Conservation (phyloP, 2,113 vertebrate genomes). For the Dromiciops gliroides region DNA sequence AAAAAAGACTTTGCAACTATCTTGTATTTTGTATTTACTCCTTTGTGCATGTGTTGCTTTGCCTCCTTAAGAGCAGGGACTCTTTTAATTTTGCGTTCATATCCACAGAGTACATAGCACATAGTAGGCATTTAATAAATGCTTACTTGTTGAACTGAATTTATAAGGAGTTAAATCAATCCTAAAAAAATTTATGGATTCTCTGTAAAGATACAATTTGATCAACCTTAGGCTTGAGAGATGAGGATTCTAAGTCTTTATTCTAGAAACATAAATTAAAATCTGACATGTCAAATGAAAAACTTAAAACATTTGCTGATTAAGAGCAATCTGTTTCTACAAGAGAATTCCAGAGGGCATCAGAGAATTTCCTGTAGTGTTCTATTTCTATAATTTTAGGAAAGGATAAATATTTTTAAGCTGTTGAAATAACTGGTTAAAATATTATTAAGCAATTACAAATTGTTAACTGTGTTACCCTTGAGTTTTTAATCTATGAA, state of each 20-base stretch:
- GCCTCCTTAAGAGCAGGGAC: neutral
- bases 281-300: slow-evolving; percentile 52
- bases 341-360: slow-evolving; percentile 41
- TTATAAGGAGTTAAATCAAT: slow-evolving; percentile 16
- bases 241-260: neutral
- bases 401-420: slow-evolving; percentile 10
- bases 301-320: slow-evolving; percentile 57
- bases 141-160: slow-evolving; percentile 39
- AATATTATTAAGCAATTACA: slow-evolving; percentile 41
- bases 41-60: neutral
- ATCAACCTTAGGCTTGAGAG: slow-evolving; percentile 27
- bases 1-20: neutral
- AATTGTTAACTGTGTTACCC: neutral
- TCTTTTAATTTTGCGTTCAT: neutral
- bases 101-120: neutral
- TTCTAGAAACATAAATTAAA: slow-evolving; percentile 29
- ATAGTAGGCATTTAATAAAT: neutral
- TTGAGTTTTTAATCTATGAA: slow-evolving; percentile 2
- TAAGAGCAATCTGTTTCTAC: slow-evolving; percentile 35
- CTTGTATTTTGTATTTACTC: neutral
- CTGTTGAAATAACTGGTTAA: neutral
- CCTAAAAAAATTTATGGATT: neutral
- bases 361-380: slow-evolving; percentile 1
- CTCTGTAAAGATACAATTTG: neutral
- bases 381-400: neutral